Evolutionary conservation across 1,140 invertebrate species (phyloP), one percentile per base, ranked within the genome.

Genomic region (Pseudoatta argentina): DNA sequence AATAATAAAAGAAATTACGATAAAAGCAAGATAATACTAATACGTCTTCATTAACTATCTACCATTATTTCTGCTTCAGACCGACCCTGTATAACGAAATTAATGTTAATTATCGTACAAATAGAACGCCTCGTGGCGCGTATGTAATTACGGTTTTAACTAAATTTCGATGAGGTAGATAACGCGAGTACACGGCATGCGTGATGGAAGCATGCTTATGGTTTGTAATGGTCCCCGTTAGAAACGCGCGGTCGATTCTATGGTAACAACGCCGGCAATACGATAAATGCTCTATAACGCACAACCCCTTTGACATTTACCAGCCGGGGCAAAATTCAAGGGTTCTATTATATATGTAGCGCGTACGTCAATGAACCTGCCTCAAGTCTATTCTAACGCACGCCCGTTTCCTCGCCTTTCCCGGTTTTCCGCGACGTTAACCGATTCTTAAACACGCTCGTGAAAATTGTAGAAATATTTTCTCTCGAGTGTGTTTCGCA

Each of bases 81-180:
- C 59, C 2, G 39, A 12, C 27, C 27, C 27, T 34, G 10, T 53
- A 10, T 81, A 59, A 71, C 16, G 14, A 72, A 44, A 81, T 81
- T 81, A 72, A 48, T 48, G 61, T 81, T 81, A 81, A 81, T 81
- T 81, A 81, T 39, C 30, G 66, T 44, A 57, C 34, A 66, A 53
- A 71, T 55, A 81, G 64, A 55, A 39, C 51, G 66, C 30, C 34
- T 21, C 51, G 44, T 59, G 30, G 48, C 79, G 83, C 30, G 61
- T 27, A 51, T 63, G 39, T 61, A 76, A 76, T 77, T 61, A 73
- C 44, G 39, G 55, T 64, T 73, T 48, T n/a, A 76, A 69, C 72
- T 87, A 89, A 88, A 85, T 78, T 89, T 89, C 88, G 87, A 89
- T 86, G 75, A 57, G 83, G 57, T 69, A 73, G 81, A 89, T 89